These are phyloP conservation scores for Zoanthus sansibaricus DNA, from an alignment of 92 coral and sea anemone species.

Conservation along the genomic window DNA sequence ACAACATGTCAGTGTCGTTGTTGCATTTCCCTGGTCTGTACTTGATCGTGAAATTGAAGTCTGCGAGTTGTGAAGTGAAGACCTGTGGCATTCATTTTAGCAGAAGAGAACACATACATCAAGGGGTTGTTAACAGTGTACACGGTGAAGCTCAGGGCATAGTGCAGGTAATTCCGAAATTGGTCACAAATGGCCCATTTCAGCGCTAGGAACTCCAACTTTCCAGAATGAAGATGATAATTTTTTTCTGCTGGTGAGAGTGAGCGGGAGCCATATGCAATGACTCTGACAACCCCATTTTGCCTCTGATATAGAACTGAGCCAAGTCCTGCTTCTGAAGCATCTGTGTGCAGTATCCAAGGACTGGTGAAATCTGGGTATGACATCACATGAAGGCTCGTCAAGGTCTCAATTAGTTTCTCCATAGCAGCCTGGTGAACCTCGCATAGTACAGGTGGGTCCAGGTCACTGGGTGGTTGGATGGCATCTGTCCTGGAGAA, in stretches of 20 bases:
- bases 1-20: constrained; percentile 3
- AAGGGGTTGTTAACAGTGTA: background rate
- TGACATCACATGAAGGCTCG: constrained; percentile 62
- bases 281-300: background rate
- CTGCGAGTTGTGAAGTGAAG: constrained; percentile 5
- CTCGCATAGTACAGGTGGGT: too few species aligned
- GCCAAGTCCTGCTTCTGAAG: constrained; percentile 17
- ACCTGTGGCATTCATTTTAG: too few species aligned
- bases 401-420: constrained; percentile 41
- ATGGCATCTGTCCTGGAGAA: constrained; percentile 46
- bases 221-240: constrained; percentile 3
- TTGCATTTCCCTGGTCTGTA: constrained; percentile 8
- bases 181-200: constrained; percentile 26
- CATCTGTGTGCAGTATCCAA: constrained; percentile 15
- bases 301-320: constrained; percentile 22
- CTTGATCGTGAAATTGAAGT: background rate
- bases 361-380: constrained; percentile 49
- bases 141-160: constrained; percentile 6
- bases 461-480: constrained; percentile 66
- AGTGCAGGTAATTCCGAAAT: constrained; percentile 10
- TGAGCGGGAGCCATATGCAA: constrained; percentile 19
- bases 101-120: background rate
- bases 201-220: constrained; percentile 11
- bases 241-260: constrained; percentile 24
- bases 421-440: constrained; percentile 62